phyloP scores from a whole-genome alignment of 2,797 vertebrate genomes.

The Tenualosa thibaudeaui region DNA sequence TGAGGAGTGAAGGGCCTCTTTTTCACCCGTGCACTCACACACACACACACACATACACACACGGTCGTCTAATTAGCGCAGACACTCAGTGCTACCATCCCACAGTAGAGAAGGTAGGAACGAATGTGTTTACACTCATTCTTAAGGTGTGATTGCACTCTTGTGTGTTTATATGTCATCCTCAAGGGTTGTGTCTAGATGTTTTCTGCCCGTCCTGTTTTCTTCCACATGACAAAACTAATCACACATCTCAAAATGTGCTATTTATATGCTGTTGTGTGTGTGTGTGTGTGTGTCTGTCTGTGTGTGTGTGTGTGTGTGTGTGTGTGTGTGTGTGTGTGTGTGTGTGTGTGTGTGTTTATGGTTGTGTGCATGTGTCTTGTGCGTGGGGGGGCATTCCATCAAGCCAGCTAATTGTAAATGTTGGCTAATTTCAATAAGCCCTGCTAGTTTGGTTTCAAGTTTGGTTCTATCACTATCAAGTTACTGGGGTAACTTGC shows the following conservation, averaged over 20 bases:
- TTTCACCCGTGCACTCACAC: slow-evolving; percentile 13
- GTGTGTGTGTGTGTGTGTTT: neutral
- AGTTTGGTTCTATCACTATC: too few species aligned
- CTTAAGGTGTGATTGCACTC: neutral
- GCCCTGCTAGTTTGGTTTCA: too few species aligned
- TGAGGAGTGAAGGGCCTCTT: slow-evolving; percentile 21
- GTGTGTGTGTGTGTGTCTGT: neutral
- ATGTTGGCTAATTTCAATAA: too few species aligned
- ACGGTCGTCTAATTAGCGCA: neutral
- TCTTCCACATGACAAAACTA: neutral
- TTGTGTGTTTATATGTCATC: neutral
- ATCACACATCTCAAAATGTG: neutral
- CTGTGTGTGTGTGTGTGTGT: neutral
- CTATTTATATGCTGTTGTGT: neutral
- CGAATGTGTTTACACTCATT: neutral
- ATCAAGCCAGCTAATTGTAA: too few species aligned
- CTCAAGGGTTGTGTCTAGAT: neutral
- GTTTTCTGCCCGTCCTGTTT: neutral
- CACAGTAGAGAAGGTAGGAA: neutral
- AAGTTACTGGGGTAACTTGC: too few species aligned
- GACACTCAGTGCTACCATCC: neutral
- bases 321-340: neutral
- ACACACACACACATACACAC: neutral
- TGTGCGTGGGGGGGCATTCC: neutral
- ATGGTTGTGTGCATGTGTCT: neutral